Base-by-base conservation (phyloP, 1,140 invertebrate genomes). In the Lycorma delicatula region DNA sequence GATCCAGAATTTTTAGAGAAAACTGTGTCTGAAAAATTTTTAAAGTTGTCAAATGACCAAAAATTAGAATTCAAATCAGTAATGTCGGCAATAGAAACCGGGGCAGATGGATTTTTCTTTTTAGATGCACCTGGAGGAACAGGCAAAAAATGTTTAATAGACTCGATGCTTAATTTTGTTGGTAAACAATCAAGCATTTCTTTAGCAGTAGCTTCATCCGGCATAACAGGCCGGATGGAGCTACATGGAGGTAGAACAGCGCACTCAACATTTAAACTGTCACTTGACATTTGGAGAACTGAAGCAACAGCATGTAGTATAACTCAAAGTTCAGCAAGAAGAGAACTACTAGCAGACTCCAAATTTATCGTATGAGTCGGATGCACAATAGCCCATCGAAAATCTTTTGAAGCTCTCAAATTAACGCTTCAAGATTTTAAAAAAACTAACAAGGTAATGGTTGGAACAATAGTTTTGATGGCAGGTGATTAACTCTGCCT, bases 201-300 rank as follows among this genome's bases (percentile, higher is more conserved):
- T 27, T 41, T 78, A 9, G 72, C 74, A 4, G 62, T 77, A 29
- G 77, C 77, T 51, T 77, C 72, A 44, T 79, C 77, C 25, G 77
- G 75, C 53, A 79, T 81, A 46, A 77, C 77, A 22, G 74, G 77
- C 27, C n/a, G n/a, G n/a, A 78, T 72, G 41, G 66, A 79, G 23
- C 57, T 80, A 51, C 53, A 67, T 48, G 70, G 71, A 61, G 79
- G 75, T 23, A 60, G 69, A 66, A 81, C 75, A 28, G 71, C 70
- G 49, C 75, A 79, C 70, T 75, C 69, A 2, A 66, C 67, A 41
- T 73, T 79, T 27, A 76, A 75, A 63, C 57, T 75, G 12, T 68
- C 72, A 54, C 12, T 53, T 7, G 23, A 53, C 26, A 11, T 53
- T n/a, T n/a, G n/a, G 25, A 25, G 13, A 7, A 46, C 41, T 9